A percentile compares a stretch with the other conserved stretches of the same genome.
These are phyloP conservation scores for Caenorhabditis tropicalis DNA, from an alignment of 1,140 invertebrate species.

Conservation along the genomic window DNA sequence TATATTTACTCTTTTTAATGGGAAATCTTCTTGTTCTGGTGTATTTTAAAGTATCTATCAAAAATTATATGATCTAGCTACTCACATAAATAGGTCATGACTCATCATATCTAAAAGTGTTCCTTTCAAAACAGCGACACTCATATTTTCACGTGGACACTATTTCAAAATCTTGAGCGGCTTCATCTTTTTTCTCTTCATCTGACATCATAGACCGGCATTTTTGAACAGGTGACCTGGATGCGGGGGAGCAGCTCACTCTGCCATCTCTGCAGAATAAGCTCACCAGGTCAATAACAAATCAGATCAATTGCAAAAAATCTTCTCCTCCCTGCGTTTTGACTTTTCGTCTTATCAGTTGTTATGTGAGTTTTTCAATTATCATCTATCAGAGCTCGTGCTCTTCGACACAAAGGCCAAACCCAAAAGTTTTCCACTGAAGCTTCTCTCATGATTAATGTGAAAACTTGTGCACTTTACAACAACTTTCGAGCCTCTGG, in stretches of 20 bases:
- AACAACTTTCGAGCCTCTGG: neutral
- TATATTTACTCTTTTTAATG: too few relatives aligned
- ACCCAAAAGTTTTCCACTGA: neutral
- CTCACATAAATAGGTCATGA: too few relatives aligned
- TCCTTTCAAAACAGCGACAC: neutral
- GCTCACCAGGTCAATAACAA: slow-evolving; percentile 24
- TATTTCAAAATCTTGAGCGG: neutral
- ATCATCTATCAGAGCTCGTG: slow-evolving; percentile 5
- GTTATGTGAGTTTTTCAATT: slow-evolving; percentile 18
- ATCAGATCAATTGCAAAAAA: neutral
- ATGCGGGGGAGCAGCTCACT: slow-evolving; percentile 4
- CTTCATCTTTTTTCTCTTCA: neutral
- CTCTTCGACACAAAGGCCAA: neutral
- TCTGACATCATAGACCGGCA: neutral
- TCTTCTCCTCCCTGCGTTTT: neutral
- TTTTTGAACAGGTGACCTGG: neutral
- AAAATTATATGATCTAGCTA: too few relatives aligned
- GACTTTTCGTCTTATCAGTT: slow-evolving; percentile 35
- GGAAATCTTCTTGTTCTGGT: too few relatives aligned
- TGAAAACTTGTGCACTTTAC: slow-evolving; percentile 29
- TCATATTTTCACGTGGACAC: neutral
- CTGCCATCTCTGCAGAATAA: neutral
- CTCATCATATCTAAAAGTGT: neutral
- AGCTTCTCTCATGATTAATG: slow-evolving; percentile 30
- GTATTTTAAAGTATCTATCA: too few relatives aligned